Evolutionary conservation across 2,113 vertebrate genomes (phyloP).

Genomic region (Lophochroa leadbeateri): DNA sequence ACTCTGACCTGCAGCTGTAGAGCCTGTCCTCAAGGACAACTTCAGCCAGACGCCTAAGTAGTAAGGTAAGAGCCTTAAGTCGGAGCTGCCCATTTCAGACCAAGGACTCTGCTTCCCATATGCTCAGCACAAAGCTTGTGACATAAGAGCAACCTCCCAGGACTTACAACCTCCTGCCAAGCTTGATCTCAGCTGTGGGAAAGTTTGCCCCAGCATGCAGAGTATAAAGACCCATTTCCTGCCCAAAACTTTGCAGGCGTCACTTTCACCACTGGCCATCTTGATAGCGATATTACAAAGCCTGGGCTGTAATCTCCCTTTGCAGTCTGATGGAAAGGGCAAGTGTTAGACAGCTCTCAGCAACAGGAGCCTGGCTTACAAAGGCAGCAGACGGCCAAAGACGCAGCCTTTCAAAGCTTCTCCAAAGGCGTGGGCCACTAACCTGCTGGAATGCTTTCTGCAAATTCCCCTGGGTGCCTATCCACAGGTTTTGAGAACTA

Average conservation of each 20-base stretch:
- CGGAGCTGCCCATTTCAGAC: fast-evolving
- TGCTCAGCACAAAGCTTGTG: neutral
- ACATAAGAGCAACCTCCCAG: constrained; percentile 14
- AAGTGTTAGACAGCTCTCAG: constrained; percentile 15
- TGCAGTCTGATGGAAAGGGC: constrained; percentile 1
- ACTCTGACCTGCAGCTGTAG: neutral
- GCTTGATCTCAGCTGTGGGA: constrained; percentile 19
- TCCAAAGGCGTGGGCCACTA: constrained; percentile 4
- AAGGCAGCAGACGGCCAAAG: constrained; percentile 40
- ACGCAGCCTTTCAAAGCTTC: constrained; percentile 45
- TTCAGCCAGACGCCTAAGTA: neutral
- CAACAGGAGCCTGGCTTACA: neutral
- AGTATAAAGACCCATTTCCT: constrained; percentile 45
- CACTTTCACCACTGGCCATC: neutral
- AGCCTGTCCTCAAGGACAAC: neutral
- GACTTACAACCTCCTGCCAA: neutral
- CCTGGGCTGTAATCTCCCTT: neutral
- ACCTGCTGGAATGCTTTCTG: constrained; percentile 38
- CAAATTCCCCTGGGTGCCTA: constrained; percentile 12
- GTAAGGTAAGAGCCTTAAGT: neutral
- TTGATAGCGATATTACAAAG: neutral
- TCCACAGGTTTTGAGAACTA: constrained; percentile 33
- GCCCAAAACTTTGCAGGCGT: neutral
- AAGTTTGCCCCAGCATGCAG: constrained; percentile 18
- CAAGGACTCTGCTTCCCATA: neutral